Evolutionary conservation across 2,797 vertebrate genomes (phyloP).

Genomic region (Orientallactaga sibirica): DNA sequence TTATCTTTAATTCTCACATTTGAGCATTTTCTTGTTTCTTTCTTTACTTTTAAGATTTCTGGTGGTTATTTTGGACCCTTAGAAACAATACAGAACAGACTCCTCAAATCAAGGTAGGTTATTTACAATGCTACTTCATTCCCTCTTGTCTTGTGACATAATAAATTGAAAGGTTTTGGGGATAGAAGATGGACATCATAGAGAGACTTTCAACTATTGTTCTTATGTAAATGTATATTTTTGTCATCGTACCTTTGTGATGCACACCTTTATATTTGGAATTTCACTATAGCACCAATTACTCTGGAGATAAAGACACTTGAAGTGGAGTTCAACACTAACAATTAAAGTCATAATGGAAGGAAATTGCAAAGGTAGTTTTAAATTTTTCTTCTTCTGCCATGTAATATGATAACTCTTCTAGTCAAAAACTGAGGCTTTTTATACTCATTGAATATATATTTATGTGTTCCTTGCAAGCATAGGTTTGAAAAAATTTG

Average conservation of each 20-base stretch:
- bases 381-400: not conserved
- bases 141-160: not conserved
- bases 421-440: not conserved
- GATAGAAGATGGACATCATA: not conserved
- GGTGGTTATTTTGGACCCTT: not conserved
- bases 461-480: not conserved
- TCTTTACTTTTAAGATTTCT: not conserved
- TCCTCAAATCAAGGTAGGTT: not conserved
- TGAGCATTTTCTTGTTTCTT: not conserved
- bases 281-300: not conserved
- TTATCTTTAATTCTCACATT: not conserved
- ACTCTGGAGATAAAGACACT: not conserved
- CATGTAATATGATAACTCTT: not conserved
- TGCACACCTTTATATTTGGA: not conserved
- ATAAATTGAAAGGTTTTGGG: not conserved
- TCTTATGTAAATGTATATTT: not conserved
- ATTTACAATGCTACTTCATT: not conserved
- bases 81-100: not conserved
- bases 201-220: not conserved
- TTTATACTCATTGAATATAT: not conserved
- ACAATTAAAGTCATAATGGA: not conserved
- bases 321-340: not conserved
- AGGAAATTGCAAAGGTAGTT: not conserved
- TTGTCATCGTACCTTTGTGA: not conserved
- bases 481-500: not conserved